Evolutionary conservation across 2,797 vertebrate genomes (phyloP).

Genomic region (Urophycis tenuis): DNA sequence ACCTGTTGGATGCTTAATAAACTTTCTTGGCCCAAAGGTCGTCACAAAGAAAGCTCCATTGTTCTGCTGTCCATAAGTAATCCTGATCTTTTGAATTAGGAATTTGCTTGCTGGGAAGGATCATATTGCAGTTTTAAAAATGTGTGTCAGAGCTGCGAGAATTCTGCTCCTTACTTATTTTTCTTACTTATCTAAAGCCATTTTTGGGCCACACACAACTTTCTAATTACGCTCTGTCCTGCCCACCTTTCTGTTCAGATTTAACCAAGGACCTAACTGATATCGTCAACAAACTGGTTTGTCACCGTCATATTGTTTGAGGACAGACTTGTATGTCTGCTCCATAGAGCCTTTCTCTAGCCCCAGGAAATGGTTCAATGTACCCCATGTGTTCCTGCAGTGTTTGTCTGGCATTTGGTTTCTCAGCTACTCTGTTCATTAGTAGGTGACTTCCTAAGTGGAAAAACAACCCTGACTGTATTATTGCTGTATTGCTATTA

Average conservation of each 20-base stretch:
- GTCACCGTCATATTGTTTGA: not conserved
- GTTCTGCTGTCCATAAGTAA: slow-evolving; percentile 15
- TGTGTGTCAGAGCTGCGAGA: not conserved
- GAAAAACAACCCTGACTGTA: not conserved
- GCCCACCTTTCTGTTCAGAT: not conserved
- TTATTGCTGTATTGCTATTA: not conserved
- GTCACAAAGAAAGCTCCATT: slow-evolving; percentile 10
- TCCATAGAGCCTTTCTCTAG: not conserved
- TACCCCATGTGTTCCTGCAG: not conserved
- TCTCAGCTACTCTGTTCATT: not conserved
- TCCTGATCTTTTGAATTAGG: slow-evolving; percentile 14
- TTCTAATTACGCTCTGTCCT: not conserved
- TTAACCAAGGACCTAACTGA: not conserved
- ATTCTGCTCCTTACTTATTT: not conserved
- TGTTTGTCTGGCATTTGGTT: not conserved
- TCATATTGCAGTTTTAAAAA: not conserved
- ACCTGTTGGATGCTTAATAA: slow-evolving; percentile 17
- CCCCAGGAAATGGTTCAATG: not conserved
- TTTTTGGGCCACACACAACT: not conserved
- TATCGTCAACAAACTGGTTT: not conserved
- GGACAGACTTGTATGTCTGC: not conserved
- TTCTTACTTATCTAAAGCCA: not conserved
- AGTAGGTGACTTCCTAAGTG: not conserved
- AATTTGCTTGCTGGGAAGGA: slow-evolving; percentile 4
- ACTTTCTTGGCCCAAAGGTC: slow-evolving; percentile 9